Base-by-base conservation (phyloP, 30 jellyfish, hydroid and myxozoan genomes). In the Nemopilema nomurai region DNA sequence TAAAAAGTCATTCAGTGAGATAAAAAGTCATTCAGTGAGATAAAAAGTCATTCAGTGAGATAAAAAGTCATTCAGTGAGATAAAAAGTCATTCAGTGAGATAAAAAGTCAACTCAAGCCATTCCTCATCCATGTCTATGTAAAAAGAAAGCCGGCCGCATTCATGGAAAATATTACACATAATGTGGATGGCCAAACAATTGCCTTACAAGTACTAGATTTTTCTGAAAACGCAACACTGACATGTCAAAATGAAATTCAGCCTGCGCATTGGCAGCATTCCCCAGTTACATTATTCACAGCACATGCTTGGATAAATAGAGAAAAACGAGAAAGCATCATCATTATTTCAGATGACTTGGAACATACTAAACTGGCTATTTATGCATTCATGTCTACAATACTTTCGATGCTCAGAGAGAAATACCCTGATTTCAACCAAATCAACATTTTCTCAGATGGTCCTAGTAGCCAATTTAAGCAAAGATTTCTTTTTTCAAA, bases 211-310 rank as follows among this genome's bases (percentile, higher is more conserved):
- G 67, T 72, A n/a, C 86, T 82, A 49, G 96, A 77, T 62, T 64
- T 87, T 52, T 77, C 92, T 1, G 81, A 87, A 79, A 87, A 80
- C 50, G 89, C 82, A 49, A 51, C 92, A 25, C 71, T 87, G 24
- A 50, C 77, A 41, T 77, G 63, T 67, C 96, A 79, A 49, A 87
- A 87, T 69, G 93, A 87, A 87, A 87, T 87, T 69, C 92, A 87
- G 84, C 67, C 88, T 67, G 96, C 96, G 23, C 90, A 86, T 49
- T 77, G 95, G 87, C 78, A 87, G 1, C 96, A 87, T 67, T 51
- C 67, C 17, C 92, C 79, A 70, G 96, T 49, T 19, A 87, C 96
- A 19, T 65, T 79, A 0, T 76, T 86, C 71, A 85, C 96, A 51
- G 96, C 87, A 21, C 88, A 87, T 67, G 96, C 87, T 18, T 78